Percentiles rank a stretch among this genome's conserved stretches.
Evolutionary conservation across 1,140 invertebrate species (phyloP).

Genomic region (Tetranychus urticae): DNA sequence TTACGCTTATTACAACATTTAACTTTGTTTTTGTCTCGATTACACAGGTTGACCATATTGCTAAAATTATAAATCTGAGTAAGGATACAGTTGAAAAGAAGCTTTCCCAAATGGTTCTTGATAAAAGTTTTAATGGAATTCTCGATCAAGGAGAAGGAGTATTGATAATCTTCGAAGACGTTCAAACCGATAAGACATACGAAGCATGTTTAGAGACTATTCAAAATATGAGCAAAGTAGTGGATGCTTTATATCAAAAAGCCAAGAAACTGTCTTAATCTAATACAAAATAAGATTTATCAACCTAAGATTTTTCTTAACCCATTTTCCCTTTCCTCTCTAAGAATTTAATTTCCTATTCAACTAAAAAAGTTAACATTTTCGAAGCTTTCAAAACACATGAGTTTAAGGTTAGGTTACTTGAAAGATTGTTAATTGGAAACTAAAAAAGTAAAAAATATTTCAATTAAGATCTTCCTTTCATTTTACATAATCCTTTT

Average conservation of each 20-base stretch:
- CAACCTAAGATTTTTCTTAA: too few species aligned
- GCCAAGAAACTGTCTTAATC: slow-evolving; percentile 77
- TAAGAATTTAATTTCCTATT: too few species aligned
- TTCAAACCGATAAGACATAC: slow-evolving; percentile 80
- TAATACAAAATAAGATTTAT: not conserved
- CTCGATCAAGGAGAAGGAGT: slow-evolving; percentile 93
- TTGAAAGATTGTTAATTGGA: too few species aligned
- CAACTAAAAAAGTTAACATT: too few species aligned
- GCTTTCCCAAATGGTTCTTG: slow-evolving; percentile 97
- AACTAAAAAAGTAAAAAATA: too few species aligned
- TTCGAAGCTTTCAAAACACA: too few species aligned
- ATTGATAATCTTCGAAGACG: slow-evolving; percentile 88
- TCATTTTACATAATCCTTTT: too few species aligned
- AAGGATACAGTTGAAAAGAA: slow-evolving; percentile 89
- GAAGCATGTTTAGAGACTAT: slow-evolving; percentile 89
- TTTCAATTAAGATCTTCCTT: too few species aligned
- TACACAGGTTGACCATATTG: slow-evolving; percentile 11
- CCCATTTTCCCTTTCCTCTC: too few species aligned
- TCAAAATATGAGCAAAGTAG: slow-evolving; percentile 95
- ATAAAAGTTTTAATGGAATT: slow-evolving; percentile 81
- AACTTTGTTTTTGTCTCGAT: not conserved
- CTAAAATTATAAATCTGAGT: slow-evolving; percentile 7
- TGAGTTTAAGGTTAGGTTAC: too few species aligned
- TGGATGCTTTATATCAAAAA: slow-evolving; percentile 92
- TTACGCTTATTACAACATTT: not conserved